Evolutionary conservation across 2,797 vertebrate genomes (phyloP).

Genomic region (Hylomyscus alleni): DNA sequence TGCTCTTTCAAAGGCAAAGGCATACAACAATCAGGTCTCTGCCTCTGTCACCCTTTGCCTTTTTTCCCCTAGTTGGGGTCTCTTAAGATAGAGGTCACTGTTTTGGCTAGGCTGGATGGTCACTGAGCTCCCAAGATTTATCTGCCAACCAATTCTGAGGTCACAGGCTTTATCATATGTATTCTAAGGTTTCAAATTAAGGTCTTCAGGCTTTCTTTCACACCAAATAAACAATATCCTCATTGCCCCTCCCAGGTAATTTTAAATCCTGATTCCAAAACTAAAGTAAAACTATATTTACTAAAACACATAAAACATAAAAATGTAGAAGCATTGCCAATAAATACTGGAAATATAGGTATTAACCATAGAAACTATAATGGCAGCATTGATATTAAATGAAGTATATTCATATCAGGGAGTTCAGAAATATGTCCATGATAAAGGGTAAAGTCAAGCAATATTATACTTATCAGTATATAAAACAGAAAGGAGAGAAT

Average conservation of each 20-base stretch:
- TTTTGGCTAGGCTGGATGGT: background rate
- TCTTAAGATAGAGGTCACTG: background rate
- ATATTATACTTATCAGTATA: background rate
- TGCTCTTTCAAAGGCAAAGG: background rate
- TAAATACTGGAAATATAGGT: background rate
- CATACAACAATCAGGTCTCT: accelerated
- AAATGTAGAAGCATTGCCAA: background rate
- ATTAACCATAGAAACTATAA: background rate
- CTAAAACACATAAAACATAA: background rate
- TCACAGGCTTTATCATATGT: background rate
- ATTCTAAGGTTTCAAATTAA: background rate
- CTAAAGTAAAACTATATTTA: background rate
- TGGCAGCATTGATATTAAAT: background rate
- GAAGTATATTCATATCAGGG: background rate
- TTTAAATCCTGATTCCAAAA: background rate
- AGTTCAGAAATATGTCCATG: background rate
- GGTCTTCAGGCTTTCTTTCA: background rate
- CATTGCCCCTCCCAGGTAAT: background rate
- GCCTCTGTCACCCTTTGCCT: too few species aligned
- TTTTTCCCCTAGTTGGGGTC: background rate
- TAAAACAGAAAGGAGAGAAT: background rate
- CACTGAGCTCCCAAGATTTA: background rate
- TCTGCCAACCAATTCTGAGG: background rate
- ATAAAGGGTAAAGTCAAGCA: background rate
- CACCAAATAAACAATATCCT: background rate